A percentile compares a stretch with the other conserved stretches of the same genome.
These are phyloP conservation scores for Furcifer pardalis DNA, from an alignment of 2,797 vertebrate species.

Conservation along the genomic window DNA sequence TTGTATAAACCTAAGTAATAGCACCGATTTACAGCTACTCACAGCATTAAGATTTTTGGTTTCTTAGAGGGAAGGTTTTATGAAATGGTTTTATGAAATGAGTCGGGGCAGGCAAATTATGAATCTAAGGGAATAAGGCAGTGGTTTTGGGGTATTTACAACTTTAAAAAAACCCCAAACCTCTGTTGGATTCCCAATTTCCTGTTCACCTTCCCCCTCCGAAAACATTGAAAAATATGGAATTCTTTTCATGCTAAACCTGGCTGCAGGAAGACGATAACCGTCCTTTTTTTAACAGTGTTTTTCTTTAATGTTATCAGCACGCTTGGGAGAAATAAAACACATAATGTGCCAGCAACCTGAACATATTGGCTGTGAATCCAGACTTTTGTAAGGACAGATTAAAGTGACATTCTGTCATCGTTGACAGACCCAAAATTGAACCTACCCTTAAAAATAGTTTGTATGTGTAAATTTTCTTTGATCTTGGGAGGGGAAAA, in stretches of 20 bases:
- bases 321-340: slow-evolving; percentile 49
- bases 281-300: slow-evolving; percentile 19
- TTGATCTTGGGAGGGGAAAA: slow-evolving; percentile 19
- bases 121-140: slow-evolving; percentile 7
- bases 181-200: too few species aligned
- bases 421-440: slow-evolving; percentile 24
- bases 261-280: slow-evolving; percentile 29
- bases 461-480: slow-evolving; percentile 24
- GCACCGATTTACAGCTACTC: slow-evolving; percentile 49
- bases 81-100: slow-evolving; percentile 43
- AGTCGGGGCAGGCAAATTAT: background rate
- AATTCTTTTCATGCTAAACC: background rate
- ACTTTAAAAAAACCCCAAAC: background rate
- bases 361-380: slow-evolving; percentile 50
- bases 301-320: slow-evolving; percentile 30
- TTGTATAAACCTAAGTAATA: slow-evolving; percentile 47
- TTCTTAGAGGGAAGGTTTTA: slow-evolving; percentile 8
- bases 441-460: slow-evolving; percentile 14
- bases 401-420: background rate
- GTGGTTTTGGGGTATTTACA: background rate
- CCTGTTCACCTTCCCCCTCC: too few species aligned
- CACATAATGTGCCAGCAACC: slow-evolving; percentile 26
- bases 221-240: slow-evolving; percentile 40
- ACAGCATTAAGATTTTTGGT: slow-evolving; percentile 8
- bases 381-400: background rate